phyloP scores from a whole-genome alignment of 2,888 invertebrate species.

The Coelinius sp. region DNA sequence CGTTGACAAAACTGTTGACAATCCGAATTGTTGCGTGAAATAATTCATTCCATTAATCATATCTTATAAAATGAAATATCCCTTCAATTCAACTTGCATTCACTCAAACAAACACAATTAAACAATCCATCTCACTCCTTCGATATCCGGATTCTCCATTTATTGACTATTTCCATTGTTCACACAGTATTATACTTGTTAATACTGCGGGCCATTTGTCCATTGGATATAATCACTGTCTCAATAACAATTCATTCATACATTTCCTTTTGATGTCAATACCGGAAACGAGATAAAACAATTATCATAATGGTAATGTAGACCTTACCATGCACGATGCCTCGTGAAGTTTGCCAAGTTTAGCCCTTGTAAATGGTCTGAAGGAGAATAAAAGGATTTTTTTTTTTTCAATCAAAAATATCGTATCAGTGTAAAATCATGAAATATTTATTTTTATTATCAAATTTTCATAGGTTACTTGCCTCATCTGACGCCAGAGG shows the following conservation, averaged over 20 bases:
- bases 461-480: too few species aligned
- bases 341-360: constrained; percentile 96
- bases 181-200: not conserved
- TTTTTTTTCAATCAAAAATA: too few species aligned
- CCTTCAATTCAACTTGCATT: not conserved
- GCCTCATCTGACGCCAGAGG: constrained; percentile 96
- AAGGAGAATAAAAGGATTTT: constrained; percentile 57
- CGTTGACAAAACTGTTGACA: constrained; percentile 95
- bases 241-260: not conserved
- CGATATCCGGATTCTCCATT: constrained; percentile 16
- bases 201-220: not conserved
- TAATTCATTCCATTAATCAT: not conserved
- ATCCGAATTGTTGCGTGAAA: not conserved
- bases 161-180: constrained; percentile 20
- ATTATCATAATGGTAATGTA: not conserved
- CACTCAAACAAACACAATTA: not conserved
- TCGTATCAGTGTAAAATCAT: not conserved
- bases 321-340: constrained; percentile 94
- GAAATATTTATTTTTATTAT: not conserved
- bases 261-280: not conserved
- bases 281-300: not conserved
- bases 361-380: constrained; percentile 96
- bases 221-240: not conserved
- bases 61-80: not conserved
- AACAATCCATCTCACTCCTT: not conserved